These are phyloP conservation scores for Dicrurus megarhynchus DNA, from an alignment of 2,113 vertebrate species.

Conservation along the genomic window DNA sequence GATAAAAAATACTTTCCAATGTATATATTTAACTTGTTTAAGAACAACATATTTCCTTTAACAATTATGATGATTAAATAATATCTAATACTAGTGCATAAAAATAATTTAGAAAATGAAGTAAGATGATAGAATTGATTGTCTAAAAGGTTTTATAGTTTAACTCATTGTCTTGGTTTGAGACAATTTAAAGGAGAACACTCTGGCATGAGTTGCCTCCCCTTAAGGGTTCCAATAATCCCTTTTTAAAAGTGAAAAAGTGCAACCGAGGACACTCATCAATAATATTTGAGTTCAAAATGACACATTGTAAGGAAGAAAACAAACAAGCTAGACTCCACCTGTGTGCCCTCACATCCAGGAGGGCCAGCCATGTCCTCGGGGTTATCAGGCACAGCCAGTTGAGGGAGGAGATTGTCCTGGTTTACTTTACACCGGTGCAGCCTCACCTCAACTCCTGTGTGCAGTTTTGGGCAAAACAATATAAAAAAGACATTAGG, in stretches of 20 bases:
- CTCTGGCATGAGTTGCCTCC: neutral
- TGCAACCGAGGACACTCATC: neutral
- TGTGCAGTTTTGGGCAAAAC: neutral
- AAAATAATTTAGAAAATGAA: neutral
- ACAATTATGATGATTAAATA: neutral
- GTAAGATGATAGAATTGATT: neutral
- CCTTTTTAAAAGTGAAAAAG: neutral
- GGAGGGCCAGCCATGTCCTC: neutral
- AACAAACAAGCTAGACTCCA: neutral
- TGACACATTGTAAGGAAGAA: neutral
- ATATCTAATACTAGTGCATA: neutral
- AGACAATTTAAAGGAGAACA: neutral
- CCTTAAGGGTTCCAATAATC: neutral
- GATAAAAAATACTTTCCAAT: neutral
- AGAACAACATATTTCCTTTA: neutral
- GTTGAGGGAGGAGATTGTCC: neutral
- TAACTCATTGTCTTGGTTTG: neutral
- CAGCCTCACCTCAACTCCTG: neutral
- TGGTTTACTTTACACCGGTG: neutral
- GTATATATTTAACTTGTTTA: neutral
- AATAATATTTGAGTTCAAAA: neutral
- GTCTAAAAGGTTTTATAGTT: neutral
- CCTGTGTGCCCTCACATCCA: fast-evolving
- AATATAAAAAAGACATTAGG: neutral
- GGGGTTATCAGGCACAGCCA: neutral